Percentiles rank a stretch among this genome's conserved stretches.
phyloP scores from a whole-genome alignment of 2,113 vertebrate genomes.

The Saiga tatarica region DNA sequence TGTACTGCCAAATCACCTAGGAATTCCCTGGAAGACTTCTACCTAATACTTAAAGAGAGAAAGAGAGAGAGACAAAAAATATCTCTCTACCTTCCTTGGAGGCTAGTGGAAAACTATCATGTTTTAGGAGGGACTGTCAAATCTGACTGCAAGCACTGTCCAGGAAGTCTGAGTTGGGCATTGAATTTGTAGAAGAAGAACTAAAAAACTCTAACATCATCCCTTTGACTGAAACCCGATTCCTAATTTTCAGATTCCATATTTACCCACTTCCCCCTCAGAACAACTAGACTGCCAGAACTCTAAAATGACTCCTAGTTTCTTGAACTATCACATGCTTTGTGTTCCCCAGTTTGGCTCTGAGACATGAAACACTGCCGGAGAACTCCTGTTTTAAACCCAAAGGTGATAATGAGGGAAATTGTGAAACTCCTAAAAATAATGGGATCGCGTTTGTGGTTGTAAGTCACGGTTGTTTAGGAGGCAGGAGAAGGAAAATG shows the following conservation, averaged over 20 bases:
- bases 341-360: neutral
- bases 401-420: conserved; percentile 35
- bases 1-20: neutral
- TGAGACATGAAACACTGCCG: neutral
- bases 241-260: neutral
- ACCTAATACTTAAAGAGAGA: neutral
- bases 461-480: conserved; percentile 33
- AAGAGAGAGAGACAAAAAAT: neutral
- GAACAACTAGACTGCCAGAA: conserved; percentile 34
- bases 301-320: conserved; percentile 27
- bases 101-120: neutral
- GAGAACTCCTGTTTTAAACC: neutral
- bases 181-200: conserved; percentile 35
- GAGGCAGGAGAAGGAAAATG: neutral
- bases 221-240: conserved; percentile 26
- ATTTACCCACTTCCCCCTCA: conserved; percentile 5
- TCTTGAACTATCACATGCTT: conserved; percentile 52
- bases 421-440: conserved; percentile 41
- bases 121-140: neutral
- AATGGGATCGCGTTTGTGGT: neutral
- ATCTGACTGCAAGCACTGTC: neutral
- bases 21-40: neutral
- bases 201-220: neutral
- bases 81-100: neutral
- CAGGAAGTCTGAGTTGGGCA: neutral